phyloP scores from a whole-genome alignment of 2,797 vertebrate species.

The Phrynocephalus forsythii region DNA sequence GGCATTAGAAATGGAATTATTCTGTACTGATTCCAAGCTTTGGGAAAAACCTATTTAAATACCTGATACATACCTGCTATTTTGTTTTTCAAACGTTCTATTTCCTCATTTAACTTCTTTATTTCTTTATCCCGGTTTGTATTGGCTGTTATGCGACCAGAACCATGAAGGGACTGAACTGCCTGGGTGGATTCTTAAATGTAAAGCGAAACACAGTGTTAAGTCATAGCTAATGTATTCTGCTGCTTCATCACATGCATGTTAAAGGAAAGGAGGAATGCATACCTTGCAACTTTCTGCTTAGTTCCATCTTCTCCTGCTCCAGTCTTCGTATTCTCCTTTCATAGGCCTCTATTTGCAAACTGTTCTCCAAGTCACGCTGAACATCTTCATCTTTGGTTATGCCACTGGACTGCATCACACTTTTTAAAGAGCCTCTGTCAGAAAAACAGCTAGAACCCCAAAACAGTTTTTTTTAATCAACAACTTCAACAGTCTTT shows the following conservation, averaged over 20 bases:
- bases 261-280: not conserved
- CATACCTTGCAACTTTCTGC: slow-evolving; percentile 90
- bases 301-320: slow-evolving; percentile 94
- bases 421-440: slow-evolving; percentile 79
- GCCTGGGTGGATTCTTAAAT: slow-evolving; percentile 89
- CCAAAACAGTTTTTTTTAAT: not conserved
- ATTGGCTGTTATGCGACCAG: slow-evolving; percentile 80
- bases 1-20: not conserved
- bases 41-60: slow-evolving; percentile 5
- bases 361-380: slow-evolving; percentile 79
- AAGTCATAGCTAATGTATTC: slow-evolving; percentile 27
- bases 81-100: slow-evolving; percentile 93
- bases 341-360: slow-evolving; percentile 90
- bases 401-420: slow-evolving; percentile 71
- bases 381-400: slow-evolving; percentile 77
- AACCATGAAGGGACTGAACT: slow-evolving; percentile 84
- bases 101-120: slow-evolving; percentile 94
- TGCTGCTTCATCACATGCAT: not conserved
- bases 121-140: slow-evolving; percentile 90
- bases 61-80: slow-evolving; percentile 83
- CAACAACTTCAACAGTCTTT: not conserved
- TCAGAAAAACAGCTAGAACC: slow-evolving; percentile 83
- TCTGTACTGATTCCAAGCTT: not conserved
- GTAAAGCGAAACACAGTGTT: slow-evolving; percentile 8
- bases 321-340: slow-evolving; percentile 90